A percentile compares a stretch with the other conserved stretches of the same genome.
These are phyloP conservation scores for Notamacropus eugenii DNA, from an alignment of 2,797 vertebrate genomes.

Conservation along the genomic window DNA sequence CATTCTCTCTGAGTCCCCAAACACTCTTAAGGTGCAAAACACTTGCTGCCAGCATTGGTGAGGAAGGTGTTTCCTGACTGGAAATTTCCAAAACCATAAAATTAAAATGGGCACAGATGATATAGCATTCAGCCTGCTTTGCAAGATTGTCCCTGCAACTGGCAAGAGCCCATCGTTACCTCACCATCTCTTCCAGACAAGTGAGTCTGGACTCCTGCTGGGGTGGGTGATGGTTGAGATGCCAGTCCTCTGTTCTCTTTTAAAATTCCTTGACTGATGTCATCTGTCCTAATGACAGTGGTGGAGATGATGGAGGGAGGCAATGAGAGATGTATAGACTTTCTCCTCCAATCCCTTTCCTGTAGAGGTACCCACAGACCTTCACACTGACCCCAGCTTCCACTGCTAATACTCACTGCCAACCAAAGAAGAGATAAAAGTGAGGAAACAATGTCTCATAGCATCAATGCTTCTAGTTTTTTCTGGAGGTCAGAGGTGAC, in stretches of 20 bases:
- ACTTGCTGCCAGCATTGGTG: background rate
- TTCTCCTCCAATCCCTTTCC: background rate
- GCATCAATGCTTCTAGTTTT: background rate
- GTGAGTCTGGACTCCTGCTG: background rate
- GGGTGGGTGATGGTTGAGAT: background rate
- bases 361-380: background rate
- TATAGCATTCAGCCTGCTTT: background rate
- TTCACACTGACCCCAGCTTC: background rate
- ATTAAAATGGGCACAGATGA: background rate
- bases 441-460: background rate
- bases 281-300: background rate
- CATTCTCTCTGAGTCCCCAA: background rate
- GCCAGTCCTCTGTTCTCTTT: background rate
- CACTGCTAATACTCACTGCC: background rate
- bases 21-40: background rate
- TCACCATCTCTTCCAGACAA: background rate
- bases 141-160: background rate
- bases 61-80: background rate
- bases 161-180: background rate
- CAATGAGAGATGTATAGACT: background rate
- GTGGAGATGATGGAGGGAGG: background rate
- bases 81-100: background rate
- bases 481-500: background rate
- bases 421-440: background rate
- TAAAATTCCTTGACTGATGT: background rate